Evolutionary conservation across 2,888 invertebrate genomes (phyloP), one percentile per base, ranked within the genome.

Genomic region (Eupithecia abbreviata): DNA sequence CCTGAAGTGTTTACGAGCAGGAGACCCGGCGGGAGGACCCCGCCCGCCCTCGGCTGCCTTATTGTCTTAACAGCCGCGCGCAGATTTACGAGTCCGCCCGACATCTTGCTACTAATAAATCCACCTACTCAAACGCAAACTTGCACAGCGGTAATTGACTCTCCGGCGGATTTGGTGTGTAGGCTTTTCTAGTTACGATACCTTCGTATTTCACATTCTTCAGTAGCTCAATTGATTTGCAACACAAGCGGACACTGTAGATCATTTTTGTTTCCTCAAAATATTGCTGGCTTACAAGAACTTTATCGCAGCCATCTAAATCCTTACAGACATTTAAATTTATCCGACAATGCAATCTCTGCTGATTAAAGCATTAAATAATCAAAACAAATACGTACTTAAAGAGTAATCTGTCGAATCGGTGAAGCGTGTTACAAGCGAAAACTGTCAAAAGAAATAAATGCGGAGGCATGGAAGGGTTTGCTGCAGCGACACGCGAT

Each of bases 361-460:
- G 69, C 73, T 71, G 77, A 80, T 81, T 79, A 73, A 79, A 73
- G 77, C 74, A 77, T 73, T 73, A 81, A 72, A 75, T 73, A 78
- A 80, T 77, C 79, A 80, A 81, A 82, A 82, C 82, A 81, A 81
- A 82, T 81, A 73, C 49, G 65, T 66, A 80, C 77, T 79, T 77
- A 80, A 79, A 30, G 73, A 80, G 75, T 77, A 79, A 80, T 80
- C 87, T 86, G 86, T 89, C 83, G 86, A 90, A 87, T 89, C 90
- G 88, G 86, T 91, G 90, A 90, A 84, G 90, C 89, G 86, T 90
- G 83, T 79, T 85, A 86, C 87, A 88, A 88, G 88, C 87, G 89
- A 91, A 92, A 90, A 91, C 90, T 93, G 91, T 91, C 92, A 91
- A 90, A 92, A 90, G 90, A 88, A 88, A 92, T 92, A 91, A 90